These are phyloP conservation scores for Eristalinus sepulchralis DNA, from an alignment of 2,888 invertebrate species.

Conservation along the genomic window DNA sequence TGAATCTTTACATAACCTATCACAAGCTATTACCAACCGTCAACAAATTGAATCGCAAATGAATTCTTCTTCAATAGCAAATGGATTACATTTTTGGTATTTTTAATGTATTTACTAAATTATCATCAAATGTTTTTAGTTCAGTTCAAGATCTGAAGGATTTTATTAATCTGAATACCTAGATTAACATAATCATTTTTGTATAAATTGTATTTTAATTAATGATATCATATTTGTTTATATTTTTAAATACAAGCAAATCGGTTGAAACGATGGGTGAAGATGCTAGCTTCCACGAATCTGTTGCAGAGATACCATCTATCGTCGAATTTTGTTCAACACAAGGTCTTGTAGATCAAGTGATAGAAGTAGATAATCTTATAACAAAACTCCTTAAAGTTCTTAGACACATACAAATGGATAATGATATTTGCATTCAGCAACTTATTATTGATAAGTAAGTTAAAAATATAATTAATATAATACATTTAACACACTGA, in stretches of 20 bases:
- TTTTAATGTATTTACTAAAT: background rate
- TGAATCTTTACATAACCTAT: constrained; percentile 89
- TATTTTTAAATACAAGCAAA: constrained; percentile 32
- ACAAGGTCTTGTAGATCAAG: constrained; percentile 86
- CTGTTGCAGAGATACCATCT: constrained; percentile 81
- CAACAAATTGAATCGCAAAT: constrained; percentile 85
- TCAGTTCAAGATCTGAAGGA: too few relatives aligned
- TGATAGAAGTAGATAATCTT: constrained; percentile 88
- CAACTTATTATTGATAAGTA: constrained; percentile 86
- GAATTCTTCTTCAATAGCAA: constrained; percentile 74
- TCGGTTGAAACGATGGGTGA: constrained; percentile 77
- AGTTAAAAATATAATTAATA: constrained; percentile 72
- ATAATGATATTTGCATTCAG: constrained; percentile 86
- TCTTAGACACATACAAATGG: constrained; percentile 87
- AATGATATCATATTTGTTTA: background rate
- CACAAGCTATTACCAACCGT: constrained; percentile 88
- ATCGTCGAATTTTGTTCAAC: constrained; percentile 83
- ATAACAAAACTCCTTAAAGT: constrained; percentile 88
- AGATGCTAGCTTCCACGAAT: constrained; percentile 81
- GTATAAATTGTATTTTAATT: background rate
- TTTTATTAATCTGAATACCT: too few relatives aligned
- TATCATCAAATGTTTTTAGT: background rate
- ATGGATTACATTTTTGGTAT: constrained; percentile 78
- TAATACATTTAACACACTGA: too few relatives aligned
- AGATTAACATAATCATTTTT: too few relatives aligned